A percentile compares a stretch with the other conserved stretches of the same genome.
Evolutionary conservation across 2,888 invertebrate genomes (phyloP).

Genomic region (Agonopterix subpropinquella): DNA sequence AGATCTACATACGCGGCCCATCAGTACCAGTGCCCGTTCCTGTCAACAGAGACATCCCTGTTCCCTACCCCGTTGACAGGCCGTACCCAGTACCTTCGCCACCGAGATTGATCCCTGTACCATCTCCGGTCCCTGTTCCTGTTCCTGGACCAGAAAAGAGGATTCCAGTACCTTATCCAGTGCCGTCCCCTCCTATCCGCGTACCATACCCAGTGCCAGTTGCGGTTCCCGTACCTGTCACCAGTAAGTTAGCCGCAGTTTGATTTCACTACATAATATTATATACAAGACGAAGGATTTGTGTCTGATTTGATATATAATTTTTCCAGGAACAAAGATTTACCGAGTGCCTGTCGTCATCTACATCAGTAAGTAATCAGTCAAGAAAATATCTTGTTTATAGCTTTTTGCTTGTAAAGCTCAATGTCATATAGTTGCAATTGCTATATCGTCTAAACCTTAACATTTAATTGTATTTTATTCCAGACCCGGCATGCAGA

Average conservation of each 20-base stretch:
- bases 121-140: conserved; percentile 18
- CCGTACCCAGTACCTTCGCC: conserved; percentile 13
- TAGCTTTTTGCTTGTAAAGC: not conserved
- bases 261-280: conserved; percentile 35
- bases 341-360: conserved; percentile 44
- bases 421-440: not conserved
- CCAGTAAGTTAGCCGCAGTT: conserved; percentile 37
- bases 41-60: conserved; percentile 4
- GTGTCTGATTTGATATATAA: conserved; percentile 15
- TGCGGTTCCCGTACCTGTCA: conserved; percentile 29
- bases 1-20: conserved; percentile 33
- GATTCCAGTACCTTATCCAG: conserved; percentile 28
- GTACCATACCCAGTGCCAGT: conserved; percentile 23
- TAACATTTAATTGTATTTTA: not conserved
- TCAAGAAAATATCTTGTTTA: not conserved
- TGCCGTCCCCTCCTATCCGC: conserved; percentile 33
- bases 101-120: conserved; percentile 7
- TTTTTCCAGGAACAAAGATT: conserved; percentile 35
- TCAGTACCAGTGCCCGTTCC: conserved; percentile 24
- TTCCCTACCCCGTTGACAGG: conserved; percentile 23
- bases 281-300: conserved; percentile 4
- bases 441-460: not conserved
- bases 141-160: conserved; percentile 25
- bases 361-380: conserved; percentile 42
- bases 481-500: conserved; percentile 43